These are phyloP conservation scores for Lasioglossum villosulum DNA, from an alignment of 2,888 invertebrate genomes.

Conservation along the genomic window DNA sequence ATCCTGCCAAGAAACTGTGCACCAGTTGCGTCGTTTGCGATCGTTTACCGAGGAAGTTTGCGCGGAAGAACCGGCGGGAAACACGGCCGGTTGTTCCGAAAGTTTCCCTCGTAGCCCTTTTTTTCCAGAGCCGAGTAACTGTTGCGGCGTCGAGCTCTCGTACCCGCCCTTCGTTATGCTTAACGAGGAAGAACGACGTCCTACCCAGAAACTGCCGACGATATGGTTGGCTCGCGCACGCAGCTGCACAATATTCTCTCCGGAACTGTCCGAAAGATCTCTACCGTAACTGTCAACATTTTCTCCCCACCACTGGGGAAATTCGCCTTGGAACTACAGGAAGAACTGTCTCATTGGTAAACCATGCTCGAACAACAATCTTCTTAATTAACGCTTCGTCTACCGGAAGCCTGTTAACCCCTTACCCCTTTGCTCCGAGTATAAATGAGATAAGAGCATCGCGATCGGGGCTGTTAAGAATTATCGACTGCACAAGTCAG, in stretches of 20 bases:
- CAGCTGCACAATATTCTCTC: too few species aligned
- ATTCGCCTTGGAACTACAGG: too few species aligned
- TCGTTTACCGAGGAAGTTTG: constrained; percentile 9
- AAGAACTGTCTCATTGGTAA: too few species aligned
- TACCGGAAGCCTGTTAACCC: too few species aligned
- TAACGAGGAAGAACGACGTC: constrained; percentile 31
- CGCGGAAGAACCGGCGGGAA: constrained; percentile 19
- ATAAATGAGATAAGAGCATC: too few species aligned
- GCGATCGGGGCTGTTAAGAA: too few species aligned
- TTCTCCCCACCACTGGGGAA: too few species aligned
- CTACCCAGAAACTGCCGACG: not conserved
- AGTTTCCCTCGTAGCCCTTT: not conserved
- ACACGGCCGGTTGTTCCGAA: constrained; percentile 13
- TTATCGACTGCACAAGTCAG: too few species aligned
- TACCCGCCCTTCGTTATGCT: constrained; percentile 20
- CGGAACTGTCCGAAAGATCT: not conserved
- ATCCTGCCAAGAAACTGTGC: constrained; percentile 27
- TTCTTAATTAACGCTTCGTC: too few species aligned
- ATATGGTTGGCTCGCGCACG: not conserved
- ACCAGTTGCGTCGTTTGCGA: constrained; percentile 40
- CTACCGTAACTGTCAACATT: not conserved
- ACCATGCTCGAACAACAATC: too few species aligned
- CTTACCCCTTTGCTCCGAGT: too few species aligned
- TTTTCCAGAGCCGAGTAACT: not conserved
- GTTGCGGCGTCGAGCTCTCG: constrained; percentile 2